Conservation (phyloP, 2,113 vertebrate genomes). For the Todiramphus saurophagus region DNA sequence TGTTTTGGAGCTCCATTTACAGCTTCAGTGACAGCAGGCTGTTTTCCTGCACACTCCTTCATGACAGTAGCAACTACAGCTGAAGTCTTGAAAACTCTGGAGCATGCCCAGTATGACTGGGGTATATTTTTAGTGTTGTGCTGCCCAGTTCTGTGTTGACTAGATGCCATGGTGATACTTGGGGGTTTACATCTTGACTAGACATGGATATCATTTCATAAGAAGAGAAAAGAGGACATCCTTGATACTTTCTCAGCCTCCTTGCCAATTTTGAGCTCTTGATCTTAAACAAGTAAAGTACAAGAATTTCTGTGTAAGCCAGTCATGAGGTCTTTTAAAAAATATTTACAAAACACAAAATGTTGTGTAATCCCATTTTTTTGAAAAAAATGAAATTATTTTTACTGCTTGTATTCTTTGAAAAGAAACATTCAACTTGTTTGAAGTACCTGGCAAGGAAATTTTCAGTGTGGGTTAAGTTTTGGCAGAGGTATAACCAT, state of each 20-base stretch:
- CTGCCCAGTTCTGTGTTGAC: background rate
- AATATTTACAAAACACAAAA: background rate
- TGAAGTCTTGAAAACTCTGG: background rate
- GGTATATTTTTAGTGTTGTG: background rate
- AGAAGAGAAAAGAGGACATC: background rate
- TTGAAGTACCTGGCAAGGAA: conserved; percentile 13
- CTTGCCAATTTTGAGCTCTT: background rate
- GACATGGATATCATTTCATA: background rate
- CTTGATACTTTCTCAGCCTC: background rate
- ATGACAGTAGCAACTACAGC: background rate
- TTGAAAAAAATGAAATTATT: background rate
- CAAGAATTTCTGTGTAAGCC: background rate
- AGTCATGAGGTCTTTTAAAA: background rate
- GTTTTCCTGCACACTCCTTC: background rate
- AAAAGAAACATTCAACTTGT: background rate
- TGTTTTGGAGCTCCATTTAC: background rate
- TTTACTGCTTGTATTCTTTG: background rate
- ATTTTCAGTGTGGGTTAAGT: background rate
- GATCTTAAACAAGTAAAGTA: background rate
- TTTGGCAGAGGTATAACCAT: background rate
- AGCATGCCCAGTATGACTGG: too few relatives aligned
- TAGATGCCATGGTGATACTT: background rate
- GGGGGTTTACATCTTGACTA: background rate
- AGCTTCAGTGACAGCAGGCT: background rate
- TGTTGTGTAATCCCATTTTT: background rate